A percentile compares a stretch with the other conserved stretches of the same genome.
Conservation (phyloP, 2,113 vertebrate genomes). For the Vulpes lagopus region DNA sequence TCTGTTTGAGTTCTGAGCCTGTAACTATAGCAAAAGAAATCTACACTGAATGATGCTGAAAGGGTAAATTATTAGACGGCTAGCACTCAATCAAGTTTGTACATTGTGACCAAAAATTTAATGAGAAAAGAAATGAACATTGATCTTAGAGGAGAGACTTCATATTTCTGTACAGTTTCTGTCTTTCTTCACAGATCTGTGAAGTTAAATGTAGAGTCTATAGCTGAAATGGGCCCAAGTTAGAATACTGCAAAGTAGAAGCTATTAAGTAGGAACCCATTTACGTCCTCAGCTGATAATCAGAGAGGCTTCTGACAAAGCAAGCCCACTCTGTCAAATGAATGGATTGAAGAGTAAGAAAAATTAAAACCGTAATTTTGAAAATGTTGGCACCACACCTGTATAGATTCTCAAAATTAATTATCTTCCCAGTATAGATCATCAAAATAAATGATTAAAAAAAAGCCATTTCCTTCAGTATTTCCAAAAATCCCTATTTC, state of each 20-base stretch:
- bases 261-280: background rate
- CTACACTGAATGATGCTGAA: background rate
- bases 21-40: constrained; percentile 38
- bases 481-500: constrained; percentile 6
- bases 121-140: constrained; percentile 41
- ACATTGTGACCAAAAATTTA: constrained; percentile 29
- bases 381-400: background rate
- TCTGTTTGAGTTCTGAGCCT: background rate
- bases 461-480: background rate
- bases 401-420: constrained; percentile 27
- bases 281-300: background rate
- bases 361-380: background rate
- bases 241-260: constrained; percentile 10
- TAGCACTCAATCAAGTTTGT: constrained; percentile 11
- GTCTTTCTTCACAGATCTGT: constrained; percentile 34
- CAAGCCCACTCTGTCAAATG: background rate
- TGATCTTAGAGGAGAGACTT: constrained; percentile 28
- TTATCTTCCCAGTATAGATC: background rate
- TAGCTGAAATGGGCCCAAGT: background rate
- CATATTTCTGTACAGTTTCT: background rate
- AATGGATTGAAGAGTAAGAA: background rate
- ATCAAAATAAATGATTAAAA: constrained; percentile 46
- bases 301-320: constrained; percentile 15
- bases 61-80: background rate
- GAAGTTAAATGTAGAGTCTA: background rate